Conservation (phyloP, 2,113 vertebrate genomes). For the Lichenostomus cassidix region DNA sequence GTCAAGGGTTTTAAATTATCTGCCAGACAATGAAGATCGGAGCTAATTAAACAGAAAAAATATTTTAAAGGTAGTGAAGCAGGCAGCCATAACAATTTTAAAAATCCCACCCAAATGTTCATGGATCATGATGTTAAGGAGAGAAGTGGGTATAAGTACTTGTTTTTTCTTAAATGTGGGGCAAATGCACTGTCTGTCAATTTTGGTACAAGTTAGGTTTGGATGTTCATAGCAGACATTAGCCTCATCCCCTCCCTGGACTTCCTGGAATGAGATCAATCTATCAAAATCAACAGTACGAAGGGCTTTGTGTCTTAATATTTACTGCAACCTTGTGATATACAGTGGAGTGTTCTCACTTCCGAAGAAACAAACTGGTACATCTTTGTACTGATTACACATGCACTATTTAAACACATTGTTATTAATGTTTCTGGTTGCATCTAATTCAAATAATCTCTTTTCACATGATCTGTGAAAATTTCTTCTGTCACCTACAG, state of each 20-base stretch:
- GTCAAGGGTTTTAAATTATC: slow-evolving; percentile 32
- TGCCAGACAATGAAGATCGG: background rate
- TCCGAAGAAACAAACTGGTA: background rate
- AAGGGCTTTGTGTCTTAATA: background rate
- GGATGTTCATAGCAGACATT: background rate
- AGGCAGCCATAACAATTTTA: background rate
- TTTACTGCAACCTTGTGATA: background rate
- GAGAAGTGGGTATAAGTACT: background rate
- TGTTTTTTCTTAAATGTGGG: background rate
- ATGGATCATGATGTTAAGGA: background rate
- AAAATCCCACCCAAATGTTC: background rate
- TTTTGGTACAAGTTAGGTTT: background rate
- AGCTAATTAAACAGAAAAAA: slow-evolving; percentile 51
- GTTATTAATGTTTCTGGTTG: background rate
- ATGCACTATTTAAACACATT: background rate
- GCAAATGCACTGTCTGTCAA: background rate
- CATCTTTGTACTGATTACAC: background rate
- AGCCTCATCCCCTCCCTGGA: background rate
- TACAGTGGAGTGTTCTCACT: background rate
- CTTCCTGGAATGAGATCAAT: background rate
- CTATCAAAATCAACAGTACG: background rate
- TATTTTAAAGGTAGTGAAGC: slow-evolving; percentile 27
- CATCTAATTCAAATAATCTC: background rate
- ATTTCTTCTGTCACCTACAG: background rate
- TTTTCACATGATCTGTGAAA: background rate